Evolutionary conservation across 2,113 vertebrate genomes (phyloP).

Genomic region (Rattus norvegicus): DNA sequence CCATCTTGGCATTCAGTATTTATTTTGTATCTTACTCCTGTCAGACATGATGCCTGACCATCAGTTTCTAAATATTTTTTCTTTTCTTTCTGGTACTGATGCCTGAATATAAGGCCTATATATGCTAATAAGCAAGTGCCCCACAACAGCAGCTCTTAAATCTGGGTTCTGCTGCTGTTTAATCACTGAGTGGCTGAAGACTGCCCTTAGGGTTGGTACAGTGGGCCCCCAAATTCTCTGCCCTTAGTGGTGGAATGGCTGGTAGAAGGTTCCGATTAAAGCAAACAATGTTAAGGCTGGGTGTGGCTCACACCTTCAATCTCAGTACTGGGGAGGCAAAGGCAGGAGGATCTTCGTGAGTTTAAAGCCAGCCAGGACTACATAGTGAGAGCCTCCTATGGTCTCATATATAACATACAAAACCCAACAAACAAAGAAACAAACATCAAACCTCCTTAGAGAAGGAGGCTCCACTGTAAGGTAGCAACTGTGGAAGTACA

Average conservation of each 20-base stretch:
- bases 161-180: not conserved
- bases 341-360: not conserved
- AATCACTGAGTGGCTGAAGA: not conserved
- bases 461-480: conserved; percentile 1
- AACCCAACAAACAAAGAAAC: not conserved
- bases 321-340: not conserved
- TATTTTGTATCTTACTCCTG: conserved; percentile 6
- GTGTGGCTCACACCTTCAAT: not conserved
- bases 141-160: not conserved
- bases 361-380: not conserved
- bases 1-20: not conserved
- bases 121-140: not conserved
- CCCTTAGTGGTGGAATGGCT: not conserved
- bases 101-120: not conserved
- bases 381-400: not conserved
- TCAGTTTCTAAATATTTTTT: conserved; percentile 9
- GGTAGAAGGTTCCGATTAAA: not conserved
- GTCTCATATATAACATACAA: not conserved
- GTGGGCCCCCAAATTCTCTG: not conserved
- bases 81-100: not conserved
- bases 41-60: not conserved
- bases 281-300: not conserved
- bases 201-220: not conserved
- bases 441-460: not conserved
- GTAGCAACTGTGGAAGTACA: not conserved